A percentile compares a stretch with the other conserved stretches of the same genome.
These are phyloP conservation scores for Ctenopoma multispine DNA, from an alignment of 2,797 vertebrate species.

Conservation along the genomic window DNA sequence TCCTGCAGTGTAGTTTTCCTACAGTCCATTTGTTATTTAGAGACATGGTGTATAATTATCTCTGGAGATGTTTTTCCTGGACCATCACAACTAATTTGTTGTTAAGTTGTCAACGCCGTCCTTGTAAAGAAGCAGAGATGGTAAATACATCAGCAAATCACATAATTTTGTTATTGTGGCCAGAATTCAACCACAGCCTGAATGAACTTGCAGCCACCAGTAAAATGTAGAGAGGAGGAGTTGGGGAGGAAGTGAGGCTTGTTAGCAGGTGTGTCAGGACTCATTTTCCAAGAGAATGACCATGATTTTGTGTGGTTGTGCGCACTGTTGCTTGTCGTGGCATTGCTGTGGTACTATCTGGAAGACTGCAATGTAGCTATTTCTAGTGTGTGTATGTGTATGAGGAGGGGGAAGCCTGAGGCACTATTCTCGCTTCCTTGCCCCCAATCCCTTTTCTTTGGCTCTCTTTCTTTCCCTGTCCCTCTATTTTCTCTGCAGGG, in stretches of 20 bases:
- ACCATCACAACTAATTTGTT: conserved; percentile 17
- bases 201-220: conserved; percentile 46
- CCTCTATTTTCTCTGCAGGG: conserved; percentile 54
- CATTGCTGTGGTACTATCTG: conserved; percentile 50
- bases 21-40: conserved; percentile 6
- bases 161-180: conserved; percentile 58
- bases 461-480: conserved; percentile 40
- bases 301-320: conserved; percentile 50
- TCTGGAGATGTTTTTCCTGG: conserved; percentile 26
- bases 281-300: conserved; percentile 53
- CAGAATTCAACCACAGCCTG: conserved; percentile 38
- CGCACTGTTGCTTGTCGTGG: conserved; percentile 45
- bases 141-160: conserved; percentile 47
- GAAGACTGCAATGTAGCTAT: conserved; percentile 66
- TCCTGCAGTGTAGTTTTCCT: too few species aligned
- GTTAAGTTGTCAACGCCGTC: conserved; percentile 23
- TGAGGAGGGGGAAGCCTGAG: conserved; percentile 55
- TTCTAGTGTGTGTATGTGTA: conserved; percentile 55
- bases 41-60: conserved; percentile 25
- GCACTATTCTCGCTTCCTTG: conserved; percentile 46
- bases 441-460: conserved; percentile 15
- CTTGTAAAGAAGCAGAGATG: conserved; percentile 13
- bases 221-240: conserved; percentile 32
- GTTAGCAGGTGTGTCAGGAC: conserved; percentile 56
- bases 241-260: conserved; percentile 40